A percentile compares a stretch with the other conserved stretches of the same genome.
These are phyloP conservation scores for Lampris megalopsis DNA, from an alignment of 2,113 vertebrate genomes.

Conservation along the genomic window DNA sequence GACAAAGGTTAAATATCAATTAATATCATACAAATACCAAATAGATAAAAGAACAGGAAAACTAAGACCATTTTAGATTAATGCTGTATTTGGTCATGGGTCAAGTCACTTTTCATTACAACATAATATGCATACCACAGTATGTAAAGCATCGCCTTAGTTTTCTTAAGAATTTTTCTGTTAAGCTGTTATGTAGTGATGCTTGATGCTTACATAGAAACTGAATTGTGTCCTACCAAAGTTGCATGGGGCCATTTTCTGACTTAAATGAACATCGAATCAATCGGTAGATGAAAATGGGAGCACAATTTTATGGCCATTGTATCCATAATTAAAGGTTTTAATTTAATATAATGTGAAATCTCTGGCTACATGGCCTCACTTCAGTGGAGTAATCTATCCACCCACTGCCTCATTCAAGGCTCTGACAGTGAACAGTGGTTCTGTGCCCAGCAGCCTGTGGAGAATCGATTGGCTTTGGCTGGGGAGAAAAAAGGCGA, in stretches of 20 bases:
- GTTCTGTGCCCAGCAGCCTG: constrained; percentile 59
- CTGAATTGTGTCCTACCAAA: not conserved
- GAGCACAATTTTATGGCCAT: constrained; percentile 36
- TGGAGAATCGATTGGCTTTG: constrained; percentile 68
- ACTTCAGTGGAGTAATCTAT: constrained; percentile 71
- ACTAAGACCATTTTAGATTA: too few species aligned
- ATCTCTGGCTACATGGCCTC: constrained; percentile 56
- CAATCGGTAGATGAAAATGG: constrained; percentile 47
- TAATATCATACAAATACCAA: too few species aligned
- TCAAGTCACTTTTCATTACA: too few species aligned
- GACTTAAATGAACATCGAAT: constrained; percentile 48
- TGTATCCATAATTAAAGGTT: constrained; percentile 70
- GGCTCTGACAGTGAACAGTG: constrained; percentile 64
- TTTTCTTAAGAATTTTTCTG: not conserved
- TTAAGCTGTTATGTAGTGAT: constrained; percentile 3
- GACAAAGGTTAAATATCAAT: too few species aligned
- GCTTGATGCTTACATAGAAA: not conserved
- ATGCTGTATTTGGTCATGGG: too few species aligned
- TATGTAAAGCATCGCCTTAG: too few species aligned
- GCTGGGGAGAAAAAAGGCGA: constrained; percentile 49
- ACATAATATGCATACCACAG: too few species aligned
- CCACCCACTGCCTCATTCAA: constrained; percentile 69
- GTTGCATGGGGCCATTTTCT: constrained; percentile 17
- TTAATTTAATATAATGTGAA: constrained; percentile 73
- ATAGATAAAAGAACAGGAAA: too few species aligned